phyloP scores from a whole-genome alignment of 1,140 invertebrate genomes.

The Calephelis virginiensis region DNA sequence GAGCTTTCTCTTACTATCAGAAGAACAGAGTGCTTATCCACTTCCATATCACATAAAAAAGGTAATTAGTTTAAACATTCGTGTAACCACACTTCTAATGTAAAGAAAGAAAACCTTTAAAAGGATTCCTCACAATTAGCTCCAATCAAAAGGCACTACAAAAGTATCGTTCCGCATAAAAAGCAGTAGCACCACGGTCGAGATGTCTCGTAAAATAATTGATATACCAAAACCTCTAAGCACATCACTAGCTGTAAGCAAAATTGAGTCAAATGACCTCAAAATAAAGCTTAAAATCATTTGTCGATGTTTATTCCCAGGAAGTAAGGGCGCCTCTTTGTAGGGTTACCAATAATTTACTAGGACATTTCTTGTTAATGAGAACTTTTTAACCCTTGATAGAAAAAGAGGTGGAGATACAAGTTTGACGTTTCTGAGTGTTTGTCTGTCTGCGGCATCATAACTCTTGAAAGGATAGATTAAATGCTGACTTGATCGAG shows the following conservation, averaged over 20 bases:
- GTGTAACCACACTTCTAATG: too few relatives aligned
- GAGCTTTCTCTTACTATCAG: too few relatives aligned
- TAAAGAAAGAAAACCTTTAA: too few relatives aligned
- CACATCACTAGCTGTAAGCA: neutral
- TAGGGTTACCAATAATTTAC: neutral
- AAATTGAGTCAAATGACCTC: neutral
- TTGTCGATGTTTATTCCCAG: neutral
- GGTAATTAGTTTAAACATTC: too few relatives aligned
- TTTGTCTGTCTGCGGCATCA: too few relatives aligned
- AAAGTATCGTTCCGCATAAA: conserved; percentile 6
- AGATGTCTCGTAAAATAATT: conserved; percentile 8
- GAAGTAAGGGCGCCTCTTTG: neutral
- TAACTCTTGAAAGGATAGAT: too few relatives aligned
- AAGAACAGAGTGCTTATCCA: too few relatives aligned
- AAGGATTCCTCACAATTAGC: neutral
- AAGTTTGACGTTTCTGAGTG: too few relatives aligned
- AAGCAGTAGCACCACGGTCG: conserved; percentile 5
- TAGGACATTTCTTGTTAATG: neutral
- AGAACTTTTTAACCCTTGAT: neutral
- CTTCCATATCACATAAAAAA: too few relatives aligned
- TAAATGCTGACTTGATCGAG: too few relatives aligned
- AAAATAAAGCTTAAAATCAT: neutral
- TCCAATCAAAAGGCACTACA: neutral
- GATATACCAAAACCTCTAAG: conserved; percentile 7
- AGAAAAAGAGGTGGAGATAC: too few relatives aligned